These are phyloP conservation scores for Zaprionus ghesquierei DNA, from an alignment of 1,140 invertebrate genomes.

Conservation along the genomic window DNA sequence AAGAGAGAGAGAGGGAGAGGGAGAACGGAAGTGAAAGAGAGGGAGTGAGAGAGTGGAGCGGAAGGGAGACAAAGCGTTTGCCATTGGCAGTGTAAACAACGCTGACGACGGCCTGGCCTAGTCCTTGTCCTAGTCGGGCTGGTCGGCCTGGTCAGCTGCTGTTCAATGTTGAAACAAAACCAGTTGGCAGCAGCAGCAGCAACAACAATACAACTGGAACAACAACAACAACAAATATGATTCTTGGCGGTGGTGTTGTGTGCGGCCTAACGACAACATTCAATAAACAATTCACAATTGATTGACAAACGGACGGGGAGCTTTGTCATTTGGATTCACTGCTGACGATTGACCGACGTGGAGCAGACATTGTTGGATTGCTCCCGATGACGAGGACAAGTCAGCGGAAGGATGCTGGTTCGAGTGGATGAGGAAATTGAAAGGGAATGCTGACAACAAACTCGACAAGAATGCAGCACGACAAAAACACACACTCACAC, in stretches of 20 bases:
- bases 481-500: slow-evolving; percentile 3
- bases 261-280: slow-evolving; percentile 78
- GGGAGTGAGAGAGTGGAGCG: background rate
- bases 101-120: slow-evolving; percentile 13
- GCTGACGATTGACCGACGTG: slow-evolving; percentile 44
- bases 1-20: background rate
- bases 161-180: slow-evolving; percentile 36
- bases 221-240: slow-evolving; percentile 37
- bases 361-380: slow-evolving; percentile 33
- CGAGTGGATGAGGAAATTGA: slow-evolving; percentile 77
- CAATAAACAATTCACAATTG: slow-evolving; percentile 82
- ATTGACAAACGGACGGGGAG: slow-evolving; percentile 73
- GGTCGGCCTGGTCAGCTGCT: background rate
- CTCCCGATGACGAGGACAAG: slow-evolving; percentile 55
- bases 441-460: slow-evolving; percentile 77
- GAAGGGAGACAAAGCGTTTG: slow-evolving; percentile 19
- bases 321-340: slow-evolving; percentile 61
- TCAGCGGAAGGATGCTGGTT: slow-evolving; percentile 77
- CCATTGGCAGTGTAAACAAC: slow-evolving; percentile 40
- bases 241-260: slow-evolving; percentile 49
- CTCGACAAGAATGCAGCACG: slow-evolving; percentile 47
- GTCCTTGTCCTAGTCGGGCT: background rate
- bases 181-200: slow-evolving; percentile 5
- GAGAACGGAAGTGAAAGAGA: background rate
- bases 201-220: background rate